Percentiles rank a stretch among this genome's conserved stretches.
phyloP scores from a whole-genome alignment of 2,797 vertebrate species.

The Thunnus albacares region DNA sequence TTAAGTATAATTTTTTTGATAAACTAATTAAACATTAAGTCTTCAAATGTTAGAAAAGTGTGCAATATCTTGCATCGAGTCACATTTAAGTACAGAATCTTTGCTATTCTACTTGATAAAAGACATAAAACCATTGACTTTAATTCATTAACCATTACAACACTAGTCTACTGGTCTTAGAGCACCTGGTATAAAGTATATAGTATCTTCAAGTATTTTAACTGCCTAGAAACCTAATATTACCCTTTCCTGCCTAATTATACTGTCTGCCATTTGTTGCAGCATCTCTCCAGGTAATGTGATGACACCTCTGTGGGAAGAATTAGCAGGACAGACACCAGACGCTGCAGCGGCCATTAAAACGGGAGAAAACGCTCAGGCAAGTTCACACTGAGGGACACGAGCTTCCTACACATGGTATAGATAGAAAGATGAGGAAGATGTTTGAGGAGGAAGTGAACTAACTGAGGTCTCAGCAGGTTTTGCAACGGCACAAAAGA shows the following conservation, averaged over 20 bases:
- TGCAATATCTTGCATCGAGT: neutral
- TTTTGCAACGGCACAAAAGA: neutral
- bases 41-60: neutral
- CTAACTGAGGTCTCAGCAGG: no score
- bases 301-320: constrained; percentile 88
- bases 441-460: neutral
- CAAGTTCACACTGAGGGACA: constrained; percentile 30
- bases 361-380: constrained; percentile 84
- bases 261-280: constrained; percentile 15
- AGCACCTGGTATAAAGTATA: neutral
- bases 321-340: constrained; percentile 75
- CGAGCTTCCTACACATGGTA: neutral
- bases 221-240: neutral
- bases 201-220: neutral
- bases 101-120: neutral
- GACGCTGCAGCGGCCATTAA: constrained; percentile 78
- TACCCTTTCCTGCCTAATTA: neutral
- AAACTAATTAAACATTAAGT: no score
- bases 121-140: neutral
- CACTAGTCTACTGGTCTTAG: neutral
- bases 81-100: no score
- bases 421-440: neutral
- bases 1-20: no score
- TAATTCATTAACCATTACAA: neutral
- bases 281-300: constrained; percentile 91